Evolutionary conservation across 2,797 vertebrate species (phyloP).

Genomic region (Silurus aristotelis): DNA sequence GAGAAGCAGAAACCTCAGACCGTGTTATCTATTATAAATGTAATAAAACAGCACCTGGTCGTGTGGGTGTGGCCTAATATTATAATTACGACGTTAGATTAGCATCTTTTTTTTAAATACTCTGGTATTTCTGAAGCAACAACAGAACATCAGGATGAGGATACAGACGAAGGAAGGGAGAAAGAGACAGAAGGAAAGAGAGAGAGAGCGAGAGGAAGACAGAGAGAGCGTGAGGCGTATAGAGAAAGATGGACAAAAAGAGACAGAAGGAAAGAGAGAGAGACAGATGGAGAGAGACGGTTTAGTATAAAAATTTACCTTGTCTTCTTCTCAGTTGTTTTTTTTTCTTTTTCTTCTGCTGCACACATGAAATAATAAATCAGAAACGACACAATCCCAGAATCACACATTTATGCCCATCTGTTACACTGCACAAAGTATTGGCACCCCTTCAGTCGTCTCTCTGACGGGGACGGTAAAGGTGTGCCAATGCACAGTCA

Average conservation of each 20-base stretch:
- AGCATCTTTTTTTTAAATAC: not conserved
- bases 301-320: not conserved
- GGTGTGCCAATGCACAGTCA: not conserved
- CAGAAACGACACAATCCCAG: not conserved
- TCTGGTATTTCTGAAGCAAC: not conserved
- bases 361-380: not conserved
- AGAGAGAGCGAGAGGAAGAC: no score
- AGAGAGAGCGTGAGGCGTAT: not conserved
- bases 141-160: not conserved
- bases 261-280: not conserved
- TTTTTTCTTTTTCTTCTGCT: slow-evolving; percentile 18
- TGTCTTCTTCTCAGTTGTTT: slow-evolving; percentile 6
- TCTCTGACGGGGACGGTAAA: not conserved
- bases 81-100: not conserved
- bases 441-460: not conserved
- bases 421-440: not conserved
- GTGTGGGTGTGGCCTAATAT: not conserved
- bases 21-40: not conserved
- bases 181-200: no score
- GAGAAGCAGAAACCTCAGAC: slow-evolving; percentile 20
- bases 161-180: not conserved
- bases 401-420: not conserved
- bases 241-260: not conserved
- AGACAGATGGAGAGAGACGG: not conserved
- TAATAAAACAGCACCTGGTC: not conserved